Evolutionary conservation across 1,140 invertebrate species (phyloP), one percentile per base, ranked within the genome.

Genomic region (Drosophila lacteicornis): DNA sequence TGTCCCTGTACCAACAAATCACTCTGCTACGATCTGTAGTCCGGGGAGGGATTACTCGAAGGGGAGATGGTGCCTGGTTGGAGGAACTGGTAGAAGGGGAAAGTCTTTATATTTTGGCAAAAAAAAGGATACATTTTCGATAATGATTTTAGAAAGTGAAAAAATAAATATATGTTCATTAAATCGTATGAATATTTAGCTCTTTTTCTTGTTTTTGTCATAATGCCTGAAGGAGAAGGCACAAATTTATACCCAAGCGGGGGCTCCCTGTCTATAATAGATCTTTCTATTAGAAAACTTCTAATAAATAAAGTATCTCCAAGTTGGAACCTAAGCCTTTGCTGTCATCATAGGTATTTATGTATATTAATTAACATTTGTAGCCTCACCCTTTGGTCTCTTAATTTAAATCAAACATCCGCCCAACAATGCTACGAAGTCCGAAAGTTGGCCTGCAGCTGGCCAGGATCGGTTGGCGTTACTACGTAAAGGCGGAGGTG

Each of bases 1-100:
- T 90, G 85, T 74, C 82, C 85, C n/a, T 90, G 85, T 56, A 7
- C 43, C 1, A 49, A 82, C 1, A 90, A 90, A 36, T 30, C 38
- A 0, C 69, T 73, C 6, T 88, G 85, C 70, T 88, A 76, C 65
- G 85, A 88, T 45, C 49, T 65, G 25, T 75, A 65, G 58, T 22
- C 45, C 9, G 6, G 36, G 25, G 11, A 4, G 42, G 17, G 38
- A n/a, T 33, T 42, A 8, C 2, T 13, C 8, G 9, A 4, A 17
- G 22, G 17, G 17, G 38, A 17, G 40, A 9, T 1, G 5, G 11
- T 30, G n/a, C 9, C 9, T 8, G 13, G n/a, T 22, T 33, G 2
- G 9, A 13, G 22, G 11, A 33, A 4, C 22, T 15, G 40, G 27
- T 45, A 13, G 4, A 22, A 22, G 12, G 51, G 27, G 13, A 17